These are phyloP conservation scores for Chrosomus eos DNA, from an alignment of 2,797 vertebrate species.

Conservation along the genomic window DNA sequence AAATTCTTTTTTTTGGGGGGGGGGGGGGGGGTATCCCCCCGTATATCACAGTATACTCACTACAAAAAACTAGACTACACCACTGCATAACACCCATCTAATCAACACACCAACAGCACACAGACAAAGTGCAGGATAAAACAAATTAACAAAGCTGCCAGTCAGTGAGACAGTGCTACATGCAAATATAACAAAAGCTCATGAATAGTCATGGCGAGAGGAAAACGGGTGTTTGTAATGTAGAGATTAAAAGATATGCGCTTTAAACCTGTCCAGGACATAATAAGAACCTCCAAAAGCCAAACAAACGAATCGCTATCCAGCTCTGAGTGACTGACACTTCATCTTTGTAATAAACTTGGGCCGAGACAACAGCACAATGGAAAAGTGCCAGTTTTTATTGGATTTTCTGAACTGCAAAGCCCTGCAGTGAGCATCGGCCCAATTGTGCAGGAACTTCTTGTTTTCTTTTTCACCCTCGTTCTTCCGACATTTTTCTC, in stretches of 20 bases:
- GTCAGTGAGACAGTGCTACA: constrained; percentile 15
- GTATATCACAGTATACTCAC: no score
- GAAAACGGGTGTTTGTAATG: constrained; percentile 38
- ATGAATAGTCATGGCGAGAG: constrained; percentile 19
- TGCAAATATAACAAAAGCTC: constrained; percentile 29
- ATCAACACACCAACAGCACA: background rate
- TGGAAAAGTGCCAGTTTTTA: constrained; percentile 45
- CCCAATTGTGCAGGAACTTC: constrained; percentile 41
- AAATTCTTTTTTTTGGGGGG: no score
- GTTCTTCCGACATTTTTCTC: constrained; percentile 4
- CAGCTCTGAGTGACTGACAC: constrained; percentile 46
- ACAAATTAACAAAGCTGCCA: constrained; percentile 21
- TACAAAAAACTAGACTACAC: no score
- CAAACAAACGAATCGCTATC: constrained; percentile 31
- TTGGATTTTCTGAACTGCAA: constrained; percentile 50
- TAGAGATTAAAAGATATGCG: constrained; percentile 13
- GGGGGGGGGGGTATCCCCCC: no score
- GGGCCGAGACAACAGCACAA: constrained; percentile 31
- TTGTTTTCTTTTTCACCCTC: constrained; percentile 28
- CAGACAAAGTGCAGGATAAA: background rate
- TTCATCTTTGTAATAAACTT: constrained; percentile 50
- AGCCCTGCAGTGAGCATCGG: constrained; percentile 28
- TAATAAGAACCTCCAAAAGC: constrained; percentile 20
- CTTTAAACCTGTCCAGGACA: constrained; percentile 20
- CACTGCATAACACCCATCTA: constrained; percentile 8